Percentiles rank a stretch among this genome's conserved stretches.
Conservation (phyloP, 2,888 invertebrate species). For the Anorthoa munda region DNA sequence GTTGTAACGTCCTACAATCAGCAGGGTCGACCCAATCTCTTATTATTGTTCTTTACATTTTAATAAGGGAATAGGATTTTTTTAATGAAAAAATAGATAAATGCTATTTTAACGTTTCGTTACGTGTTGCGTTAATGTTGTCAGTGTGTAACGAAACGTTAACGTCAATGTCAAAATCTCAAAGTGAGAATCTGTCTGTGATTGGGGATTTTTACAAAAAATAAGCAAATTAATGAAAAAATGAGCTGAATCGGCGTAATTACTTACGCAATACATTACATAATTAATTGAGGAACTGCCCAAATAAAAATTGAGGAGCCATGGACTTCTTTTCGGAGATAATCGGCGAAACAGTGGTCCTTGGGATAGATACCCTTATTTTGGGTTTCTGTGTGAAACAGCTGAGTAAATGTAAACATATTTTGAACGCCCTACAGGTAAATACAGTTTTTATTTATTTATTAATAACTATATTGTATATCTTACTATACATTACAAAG, state of each 20-base stretch:
- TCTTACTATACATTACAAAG: too few relatives aligned
- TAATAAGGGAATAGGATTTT: too few relatives aligned
- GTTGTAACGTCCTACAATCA: too few relatives aligned
- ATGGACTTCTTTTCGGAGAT: conserved; percentile 94
- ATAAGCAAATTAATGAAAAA: conserved; percentile 46
- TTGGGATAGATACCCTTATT: conserved; percentile 94
- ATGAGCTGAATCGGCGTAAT: conserved; percentile 57
- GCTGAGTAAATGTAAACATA: conserved; percentile 94
- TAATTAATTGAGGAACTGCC: conserved; percentile 22
- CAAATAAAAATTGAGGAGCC: conserved; percentile 36
- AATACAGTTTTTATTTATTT: conserved; percentile 41
- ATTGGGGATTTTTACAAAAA: conserved; percentile 50
- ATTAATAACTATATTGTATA: too few relatives aligned
- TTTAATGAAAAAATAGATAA: too few relatives aligned
- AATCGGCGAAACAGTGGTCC: conserved; percentile 93
- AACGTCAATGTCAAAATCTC: conserved; percentile 58
- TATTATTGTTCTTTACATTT: too few relatives aligned
- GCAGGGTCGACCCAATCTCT: too few relatives aligned
- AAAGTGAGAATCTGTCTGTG: conserved; percentile 30
- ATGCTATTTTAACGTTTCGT: too few relatives aligned
- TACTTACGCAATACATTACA: conserved; percentile 29
- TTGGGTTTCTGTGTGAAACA: conserved; percentile 94
- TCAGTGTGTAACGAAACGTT: conserved; percentile 45
- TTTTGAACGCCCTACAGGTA: conserved; percentile 94
- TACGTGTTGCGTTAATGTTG: too few relatives aligned